phyloP scores from a whole-genome alignment of 2,797 vertebrate genomes.

The Meriones psammophilus region DNA sequence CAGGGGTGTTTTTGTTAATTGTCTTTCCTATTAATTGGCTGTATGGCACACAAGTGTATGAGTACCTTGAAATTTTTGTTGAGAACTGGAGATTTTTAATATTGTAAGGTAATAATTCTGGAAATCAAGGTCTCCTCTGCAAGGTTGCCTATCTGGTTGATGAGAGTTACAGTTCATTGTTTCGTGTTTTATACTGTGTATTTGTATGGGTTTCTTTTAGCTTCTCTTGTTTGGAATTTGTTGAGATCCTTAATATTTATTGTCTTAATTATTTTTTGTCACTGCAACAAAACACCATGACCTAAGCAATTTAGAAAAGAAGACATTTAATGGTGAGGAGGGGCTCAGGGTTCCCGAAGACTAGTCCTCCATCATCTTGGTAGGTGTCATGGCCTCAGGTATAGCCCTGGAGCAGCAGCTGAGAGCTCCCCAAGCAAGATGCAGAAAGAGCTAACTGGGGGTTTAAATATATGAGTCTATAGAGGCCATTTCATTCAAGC shows the following conservation, averaged over 20 bases:
- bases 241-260: neutral
- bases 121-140: neutral
- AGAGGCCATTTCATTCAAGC: neutral
- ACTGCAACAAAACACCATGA: neutral
- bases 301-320: neutral
- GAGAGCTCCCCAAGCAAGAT: neutral
- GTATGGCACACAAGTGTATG: neutral
- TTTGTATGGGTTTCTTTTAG: neutral
- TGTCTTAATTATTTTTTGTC: neutral
- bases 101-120: neutral
- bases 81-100: neutral
- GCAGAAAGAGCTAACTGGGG: no score
- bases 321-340: neutral
- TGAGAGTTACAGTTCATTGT: neutral
- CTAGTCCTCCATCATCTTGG: neutral
- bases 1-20: neutral
- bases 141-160: neutral
- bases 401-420: neutral
- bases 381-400: neutral
- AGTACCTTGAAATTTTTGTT: neutral
- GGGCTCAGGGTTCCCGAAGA: neutral
- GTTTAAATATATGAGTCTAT: neutral
- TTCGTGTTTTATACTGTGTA: neutral
- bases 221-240: neutral
- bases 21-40: neutral